Evolutionary conservation across 2,888 invertebrate species (phyloP), one percentile per base, ranked within the genome.

Genomic region (Caenorhabditis sinica): DNA sequence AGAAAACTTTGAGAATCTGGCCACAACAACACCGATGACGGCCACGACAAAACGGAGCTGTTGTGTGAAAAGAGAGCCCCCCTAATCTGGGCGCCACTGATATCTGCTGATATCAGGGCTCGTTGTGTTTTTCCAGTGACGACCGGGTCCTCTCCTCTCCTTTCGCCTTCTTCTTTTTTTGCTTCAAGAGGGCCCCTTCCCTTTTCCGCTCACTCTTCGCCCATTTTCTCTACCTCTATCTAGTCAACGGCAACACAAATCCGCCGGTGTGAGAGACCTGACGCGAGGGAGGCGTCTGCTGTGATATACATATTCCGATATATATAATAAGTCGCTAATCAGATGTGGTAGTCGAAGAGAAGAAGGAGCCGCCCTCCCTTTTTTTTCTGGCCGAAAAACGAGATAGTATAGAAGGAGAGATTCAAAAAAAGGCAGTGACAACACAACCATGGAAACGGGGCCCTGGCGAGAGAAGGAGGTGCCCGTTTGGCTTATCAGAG

Each of bases 261-360:
- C 79, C 79, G 6, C 11, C 36, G 20, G n/a, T n/a, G 51, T 23
- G 61, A 69, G 69, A 71, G 69, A 53, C 49, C 36, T 1, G 76
- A 51, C 33, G 63, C 11, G 63, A 58, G 53, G 66, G 61, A 63
- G 72, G 66, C 51, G 80, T 65, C 60, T 25, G n/a, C 45, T 28
- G 71, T 79, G 79, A 79, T 79, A 79, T 63, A 63, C 71, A 79
- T 63, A 79, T 63, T 63, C 60, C 71, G 56, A 79, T 71, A 72
- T 72, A 80, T 72, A 80, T 80, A 80, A 80, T 80, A 80, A 80
- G 40, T 71, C 80, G 43, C 80, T 80, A 80, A 80, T 80, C 80
- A 80, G 80, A 56, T 80, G 80, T 72, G 79, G 69, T 69, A 11
- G 77, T 30, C 51, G 36, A 15, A 43, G 77, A 69, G 77, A 74